Conservation (phyloP, 2,888 invertebrate genomes). For the Arctia plantaginis region DNA sequence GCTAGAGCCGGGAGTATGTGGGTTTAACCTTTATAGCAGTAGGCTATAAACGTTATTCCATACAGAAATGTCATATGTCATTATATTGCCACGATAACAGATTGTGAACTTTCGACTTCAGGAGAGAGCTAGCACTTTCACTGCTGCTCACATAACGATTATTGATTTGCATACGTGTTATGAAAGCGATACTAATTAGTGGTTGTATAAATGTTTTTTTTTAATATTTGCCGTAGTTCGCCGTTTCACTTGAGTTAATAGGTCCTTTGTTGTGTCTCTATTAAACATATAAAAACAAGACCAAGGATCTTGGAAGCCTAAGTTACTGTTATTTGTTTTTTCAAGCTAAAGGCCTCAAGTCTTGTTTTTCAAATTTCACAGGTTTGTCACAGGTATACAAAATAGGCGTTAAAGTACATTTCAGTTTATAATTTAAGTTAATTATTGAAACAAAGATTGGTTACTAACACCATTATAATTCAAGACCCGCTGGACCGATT, state of each 20-base stretch:
- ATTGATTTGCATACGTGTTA: conserved; percentile 18
- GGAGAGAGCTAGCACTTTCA: conserved; percentile 58
- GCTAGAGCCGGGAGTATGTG: no score
- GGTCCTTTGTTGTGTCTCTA: not conserved
- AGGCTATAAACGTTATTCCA: not conserved
- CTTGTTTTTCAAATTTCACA: not conserved
- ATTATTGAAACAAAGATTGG: no score
- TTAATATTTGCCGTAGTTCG: not conserved
- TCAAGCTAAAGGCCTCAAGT: no score
- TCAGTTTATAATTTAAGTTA: no score
- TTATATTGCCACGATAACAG: not conserved
- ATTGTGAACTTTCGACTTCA: conserved; percentile 23
- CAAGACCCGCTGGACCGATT: not conserved
- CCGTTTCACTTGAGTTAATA: not conserved
- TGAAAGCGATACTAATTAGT: conserved; percentile 6
- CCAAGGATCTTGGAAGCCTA: no score
- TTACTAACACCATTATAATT: not conserved
- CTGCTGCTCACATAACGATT: conserved; percentile 42
- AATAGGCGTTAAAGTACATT: no score
- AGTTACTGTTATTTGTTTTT: no score
- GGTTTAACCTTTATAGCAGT: not conserved
- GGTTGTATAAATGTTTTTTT: not conserved
- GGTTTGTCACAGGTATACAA: not conserved
- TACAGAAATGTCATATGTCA: not conserved
- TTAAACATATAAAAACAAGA: no score